A percentile compares a stretch with the other conserved stretches of the same genome.
These are phyloP conservation scores for Anthopleura xanthogrammica DNA, from an alignment of 92 coral and sea anemone genomes.

Conservation along the genomic window DNA sequence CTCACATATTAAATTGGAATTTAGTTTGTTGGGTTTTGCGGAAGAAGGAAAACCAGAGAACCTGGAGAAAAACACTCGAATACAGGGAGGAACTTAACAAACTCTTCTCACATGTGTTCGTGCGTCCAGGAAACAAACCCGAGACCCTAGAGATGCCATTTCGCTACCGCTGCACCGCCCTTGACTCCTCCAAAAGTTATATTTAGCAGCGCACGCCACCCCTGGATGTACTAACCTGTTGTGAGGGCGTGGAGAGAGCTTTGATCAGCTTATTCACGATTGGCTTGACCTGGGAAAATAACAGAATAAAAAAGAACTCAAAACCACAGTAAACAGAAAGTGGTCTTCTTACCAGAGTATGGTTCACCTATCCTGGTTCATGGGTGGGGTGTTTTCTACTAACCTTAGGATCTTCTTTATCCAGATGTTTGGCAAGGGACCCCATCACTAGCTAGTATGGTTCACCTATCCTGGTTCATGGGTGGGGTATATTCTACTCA, in stretches of 20 bases:
- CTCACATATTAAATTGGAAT: no score
- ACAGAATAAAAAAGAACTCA: neutral
- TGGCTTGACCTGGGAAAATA: conserved; percentile 76
- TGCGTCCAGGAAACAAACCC: no score
- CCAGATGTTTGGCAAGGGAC: conserved; percentile 89
- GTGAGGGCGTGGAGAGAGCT: conserved; percentile 93
- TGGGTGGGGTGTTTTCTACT: neutral
- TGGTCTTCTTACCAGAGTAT: neutral
- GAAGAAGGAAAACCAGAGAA: no score
- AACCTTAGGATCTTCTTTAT: conserved; percentile 94
- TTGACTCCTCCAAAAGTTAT: no score
- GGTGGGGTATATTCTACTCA: conserved; percentile 6
- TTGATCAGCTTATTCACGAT: conserved; percentile 82
- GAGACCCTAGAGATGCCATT: no score
- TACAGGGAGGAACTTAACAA: no score
- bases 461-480: conserved; percentile 51
- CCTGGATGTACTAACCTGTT: conserved; percentile 62
- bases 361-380: neutral
- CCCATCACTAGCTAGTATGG: conserved; percentile 89
- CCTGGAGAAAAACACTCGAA: no score
- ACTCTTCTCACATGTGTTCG: no score
- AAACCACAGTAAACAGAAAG: neutral
- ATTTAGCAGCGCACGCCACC: neutral
- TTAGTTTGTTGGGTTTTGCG: no score
- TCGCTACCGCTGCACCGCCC: no score